These are phyloP conservation scores for Hydrolagus colliei DNA, from an alignment of 2,797 vertebrate genomes.

Conservation along the genomic window DNA sequence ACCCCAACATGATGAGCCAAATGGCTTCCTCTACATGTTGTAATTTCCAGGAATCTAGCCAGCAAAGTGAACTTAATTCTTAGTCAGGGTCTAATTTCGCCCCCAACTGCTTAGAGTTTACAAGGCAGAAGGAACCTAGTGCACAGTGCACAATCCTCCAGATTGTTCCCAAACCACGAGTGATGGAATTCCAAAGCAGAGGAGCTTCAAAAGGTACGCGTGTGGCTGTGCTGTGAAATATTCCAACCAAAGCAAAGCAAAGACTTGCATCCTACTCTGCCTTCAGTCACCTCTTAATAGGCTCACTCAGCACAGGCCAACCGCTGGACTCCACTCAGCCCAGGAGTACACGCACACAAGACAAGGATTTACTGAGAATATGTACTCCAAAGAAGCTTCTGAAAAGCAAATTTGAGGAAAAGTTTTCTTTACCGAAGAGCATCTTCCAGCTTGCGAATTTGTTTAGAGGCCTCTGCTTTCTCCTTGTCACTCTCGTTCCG, in stretches of 20 bases:
- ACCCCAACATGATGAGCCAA: no score
- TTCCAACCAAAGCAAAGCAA: no score
- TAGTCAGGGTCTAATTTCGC: no score
- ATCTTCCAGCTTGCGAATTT: slow-evolving; percentile 66
- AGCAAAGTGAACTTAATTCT: no score
- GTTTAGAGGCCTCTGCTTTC: slow-evolving; percentile 61
- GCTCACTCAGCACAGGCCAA: background rate
- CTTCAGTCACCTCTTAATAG: background rate
- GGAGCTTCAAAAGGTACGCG: background rate
- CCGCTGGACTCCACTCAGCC: background rate
- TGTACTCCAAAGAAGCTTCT: background rate
- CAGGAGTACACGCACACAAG: background rate
- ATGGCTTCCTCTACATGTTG: no score
- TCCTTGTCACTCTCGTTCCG: slow-evolving; percentile 70
- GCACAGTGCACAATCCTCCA: no score
- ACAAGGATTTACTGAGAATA: background rate
- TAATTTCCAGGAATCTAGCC: no score
- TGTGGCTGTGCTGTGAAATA: background rate
- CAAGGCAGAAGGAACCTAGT: no score
- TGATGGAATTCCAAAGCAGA: background rate
- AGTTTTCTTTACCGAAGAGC: slow-evolving; percentile 66
- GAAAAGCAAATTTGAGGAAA: background rate
- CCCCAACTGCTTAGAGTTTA: no score
- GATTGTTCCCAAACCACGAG: background rate
- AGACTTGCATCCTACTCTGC: no score